Conservation (phyloP, 2,113 vertebrate genomes). For the Lucifuga dentata region DNA sequence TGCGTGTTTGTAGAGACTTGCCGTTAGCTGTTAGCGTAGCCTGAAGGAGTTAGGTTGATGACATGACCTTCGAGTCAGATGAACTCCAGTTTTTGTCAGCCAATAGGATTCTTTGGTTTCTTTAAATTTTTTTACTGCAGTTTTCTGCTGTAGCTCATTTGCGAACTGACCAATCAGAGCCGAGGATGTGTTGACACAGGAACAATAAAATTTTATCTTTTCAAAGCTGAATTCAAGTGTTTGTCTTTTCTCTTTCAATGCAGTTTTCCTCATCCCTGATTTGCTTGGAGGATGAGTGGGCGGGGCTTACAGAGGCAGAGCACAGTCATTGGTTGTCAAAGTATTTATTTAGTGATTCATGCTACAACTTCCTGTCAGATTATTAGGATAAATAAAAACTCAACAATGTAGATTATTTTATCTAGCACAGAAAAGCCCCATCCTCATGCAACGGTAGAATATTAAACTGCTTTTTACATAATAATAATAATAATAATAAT, state of each 20-base stretch:
- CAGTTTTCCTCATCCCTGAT: too few species aligned
- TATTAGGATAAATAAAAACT: slow-evolving; percentile 57
- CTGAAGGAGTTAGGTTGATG: slow-evolving; percentile 59
- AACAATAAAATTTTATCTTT: slow-evolving; percentile 69
- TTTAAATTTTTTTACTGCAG: slow-evolving; percentile 32
- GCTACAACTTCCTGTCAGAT: slow-evolving; percentile 61
- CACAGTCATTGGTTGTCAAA: slow-evolving; percentile 9
- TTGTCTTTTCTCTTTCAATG: too few species aligned
- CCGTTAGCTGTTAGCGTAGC: slow-evolving; percentile 45
- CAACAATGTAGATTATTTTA: too few species aligned
- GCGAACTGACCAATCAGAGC: slow-evolving; percentile 43
- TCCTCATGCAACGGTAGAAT: too few species aligned
- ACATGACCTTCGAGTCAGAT: slow-evolving; percentile 53
- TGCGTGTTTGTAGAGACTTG: neutral
- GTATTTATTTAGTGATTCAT: slow-evolving; percentile 65
- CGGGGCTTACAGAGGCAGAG: neutral
- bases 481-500: slow-evolving; percentile 4
- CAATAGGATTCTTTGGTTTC: slow-evolving; percentile 33
- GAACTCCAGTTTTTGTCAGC: slow-evolving; percentile 29
- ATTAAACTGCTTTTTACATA: too few species aligned
- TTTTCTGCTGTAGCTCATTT: slow-evolving; percentile 31
- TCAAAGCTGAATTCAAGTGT: neutral
- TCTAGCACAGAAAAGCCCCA: too few species aligned
- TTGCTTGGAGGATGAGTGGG: slow-evolving; percentile 7
- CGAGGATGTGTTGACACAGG: slow-evolving; percentile 25